Conservation (phyloP, 53 echinoderm and acorn worm genomes). For the Holothuria scabra region DNA sequence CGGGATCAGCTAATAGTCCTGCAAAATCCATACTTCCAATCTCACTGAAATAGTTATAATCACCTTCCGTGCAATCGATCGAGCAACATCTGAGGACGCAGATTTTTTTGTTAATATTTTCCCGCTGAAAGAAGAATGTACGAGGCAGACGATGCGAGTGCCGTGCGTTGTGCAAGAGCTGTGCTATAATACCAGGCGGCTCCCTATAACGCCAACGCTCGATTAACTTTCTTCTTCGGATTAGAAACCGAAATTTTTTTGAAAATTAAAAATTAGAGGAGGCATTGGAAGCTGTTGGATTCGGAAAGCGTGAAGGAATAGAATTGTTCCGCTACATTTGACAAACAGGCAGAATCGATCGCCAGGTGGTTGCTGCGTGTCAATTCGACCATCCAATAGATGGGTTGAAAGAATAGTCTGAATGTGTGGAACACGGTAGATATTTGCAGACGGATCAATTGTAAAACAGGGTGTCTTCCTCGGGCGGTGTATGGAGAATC, state of each 20-base stretch:
- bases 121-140: conserved; percentile 25
- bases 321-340: conserved; percentile 54
- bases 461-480: conserved; percentile 47
- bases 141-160: conserved; percentile 37
- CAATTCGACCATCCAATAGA: conserved; percentile 39
- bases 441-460: conserved; percentile 48
- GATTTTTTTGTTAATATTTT: conserved; percentile 39
- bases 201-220: conserved; percentile 41
- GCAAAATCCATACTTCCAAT: conserved; percentile 51
- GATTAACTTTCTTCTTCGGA: conserved; percentile 45
- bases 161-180: conserved; percentile 46
- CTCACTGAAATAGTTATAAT: conserved; percentile 42
- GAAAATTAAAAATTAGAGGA: conserved; percentile 49
- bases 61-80: conserved; percentile 48
- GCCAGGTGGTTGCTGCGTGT: conserved; percentile 50
- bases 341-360: conserved; percentile 53
- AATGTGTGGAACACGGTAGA: conserved; percentile 25
- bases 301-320: conserved; percentile 44
- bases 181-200: conserved; percentile 44
- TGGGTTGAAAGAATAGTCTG: not conserved
- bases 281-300: conserved; percentile 40
- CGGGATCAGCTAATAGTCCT: conserved; percentile 40
- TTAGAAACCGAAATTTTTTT: conserved; percentile 48
- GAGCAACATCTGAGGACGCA: conserved; percentile 50
- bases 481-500: conserved; percentile 38